Conservation (phyloP, 2,888 invertebrate species). For the Leptothorax acervorum region DNA sequence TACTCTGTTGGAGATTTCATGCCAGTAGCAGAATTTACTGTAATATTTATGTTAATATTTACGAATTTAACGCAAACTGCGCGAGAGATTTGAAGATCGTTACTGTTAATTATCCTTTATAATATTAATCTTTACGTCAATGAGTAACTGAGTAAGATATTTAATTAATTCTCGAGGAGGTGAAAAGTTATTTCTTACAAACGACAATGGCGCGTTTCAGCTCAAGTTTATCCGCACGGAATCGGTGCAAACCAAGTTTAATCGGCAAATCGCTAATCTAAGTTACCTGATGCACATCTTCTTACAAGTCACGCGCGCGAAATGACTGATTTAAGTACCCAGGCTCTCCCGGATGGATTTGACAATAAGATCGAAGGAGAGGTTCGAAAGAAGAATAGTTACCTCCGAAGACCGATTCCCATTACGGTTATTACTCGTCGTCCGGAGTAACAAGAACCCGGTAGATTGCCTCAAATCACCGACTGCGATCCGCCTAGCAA, state of each 20-base stretch:
- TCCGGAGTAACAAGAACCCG: slow-evolving; percentile 83
- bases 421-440: slow-evolving; percentile 84
- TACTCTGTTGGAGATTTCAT: slow-evolving; percentile 19
- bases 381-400: slow-evolving; percentile 72
- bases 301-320: slow-evolving; percentile 74
- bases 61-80: not conserved
- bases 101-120: not conserved
- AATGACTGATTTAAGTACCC: slow-evolving; percentile 72
- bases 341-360: slow-evolving; percentile 70
- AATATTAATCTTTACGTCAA: slow-evolving; percentile 1
- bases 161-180: not conserved
- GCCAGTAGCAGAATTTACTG: not conserved
- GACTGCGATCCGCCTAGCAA: slow-evolving; percentile 83
- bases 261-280: slow-evolving; percentile 50
- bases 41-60: slow-evolving; percentile 18
- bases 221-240: not conserved
- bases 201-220: not conserved
- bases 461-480: slow-evolving; percentile 84
- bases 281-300: slow-evolving; percentile 58
- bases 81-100: not conserved
- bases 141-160: not conserved
- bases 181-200: not conserved
- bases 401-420: slow-evolving; percentile 79
- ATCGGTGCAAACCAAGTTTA: slow-evolving; percentile 30
- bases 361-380: slow-evolving; percentile 77